Percentiles rank a stretch among this genome's conserved stretches.
Evolutionary conservation across 2,888 invertebrate genomes (phyloP).

Genomic region (Drepana falcataria): DNA sequence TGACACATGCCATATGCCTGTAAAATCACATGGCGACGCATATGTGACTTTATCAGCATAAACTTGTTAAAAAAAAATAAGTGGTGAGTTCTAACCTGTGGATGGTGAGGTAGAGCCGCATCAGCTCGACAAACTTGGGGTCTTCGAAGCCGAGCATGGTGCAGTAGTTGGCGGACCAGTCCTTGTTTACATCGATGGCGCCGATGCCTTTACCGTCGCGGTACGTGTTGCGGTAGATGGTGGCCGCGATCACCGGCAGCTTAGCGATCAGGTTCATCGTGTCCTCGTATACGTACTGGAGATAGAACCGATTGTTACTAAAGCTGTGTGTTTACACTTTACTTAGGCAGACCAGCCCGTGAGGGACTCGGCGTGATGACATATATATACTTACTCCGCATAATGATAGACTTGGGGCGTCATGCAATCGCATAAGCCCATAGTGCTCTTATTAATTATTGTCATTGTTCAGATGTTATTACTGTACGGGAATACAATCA

Average conservation of each 20-base stretch:
- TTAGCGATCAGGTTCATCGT: slow-evolving; percentile 97
- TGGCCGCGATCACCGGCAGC: slow-evolving; percentile 94
- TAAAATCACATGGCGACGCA: background rate
- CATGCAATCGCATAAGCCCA: too few species aligned
- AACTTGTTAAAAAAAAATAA: background rate
- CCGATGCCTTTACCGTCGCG: slow-evolving; percentile 91
- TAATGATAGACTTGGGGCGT: too few species aligned
- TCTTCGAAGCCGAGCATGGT: slow-evolving; percentile 94
- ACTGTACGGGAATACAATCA: background rate
- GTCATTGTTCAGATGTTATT: too few species aligned
- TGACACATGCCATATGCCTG: background rate
- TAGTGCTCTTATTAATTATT: too few species aligned
- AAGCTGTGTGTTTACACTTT: too few species aligned
- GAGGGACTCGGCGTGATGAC: too few species aligned
- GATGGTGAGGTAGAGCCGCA: slow-evolving; percentile 95
- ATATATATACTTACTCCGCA: too few species aligned
- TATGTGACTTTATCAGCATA: background rate
- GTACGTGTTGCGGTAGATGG: slow-evolving; percentile 94
- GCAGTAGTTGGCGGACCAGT: slow-evolving; percentile 96
- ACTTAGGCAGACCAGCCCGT: too few species aligned
- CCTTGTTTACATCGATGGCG: slow-evolving; percentile 91
- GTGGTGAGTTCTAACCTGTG: slow-evolving; percentile 77
- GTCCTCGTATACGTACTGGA: slow-evolving; percentile 90
- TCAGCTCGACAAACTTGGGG: slow-evolving; percentile 90
- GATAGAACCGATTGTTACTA: slow-evolving; percentile 3